These are phyloP conservation scores for Ricordea florida DNA, from an alignment of 92 coral and sea anemone genomes.

Conservation along the genomic window DNA sequence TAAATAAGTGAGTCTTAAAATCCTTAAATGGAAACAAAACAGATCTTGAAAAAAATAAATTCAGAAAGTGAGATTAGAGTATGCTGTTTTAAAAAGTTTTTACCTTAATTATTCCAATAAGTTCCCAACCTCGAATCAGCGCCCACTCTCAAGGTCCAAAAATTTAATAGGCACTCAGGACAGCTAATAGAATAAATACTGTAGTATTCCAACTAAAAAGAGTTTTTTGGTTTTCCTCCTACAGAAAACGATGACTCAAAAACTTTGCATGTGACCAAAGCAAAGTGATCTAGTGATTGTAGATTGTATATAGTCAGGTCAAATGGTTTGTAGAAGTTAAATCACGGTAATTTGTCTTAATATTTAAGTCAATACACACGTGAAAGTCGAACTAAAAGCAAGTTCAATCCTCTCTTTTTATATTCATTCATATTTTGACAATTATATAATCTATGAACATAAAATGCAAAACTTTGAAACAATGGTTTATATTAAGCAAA, in stretches of 20 bases:
- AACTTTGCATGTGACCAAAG: constrained; percentile 6
- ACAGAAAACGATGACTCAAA: constrained; percentile 68
- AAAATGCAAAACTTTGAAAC: neutral
- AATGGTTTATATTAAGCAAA: constrained; percentile 7
- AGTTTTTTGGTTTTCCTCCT: neutral
- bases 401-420: neutral
- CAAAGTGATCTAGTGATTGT: neutral
- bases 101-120: too few relatives aligned
- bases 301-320: constrained; percentile 1
- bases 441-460: neutral
- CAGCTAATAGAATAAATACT: too few relatives aligned
- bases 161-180: too few relatives aligned
- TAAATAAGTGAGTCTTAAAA: too few relatives aligned
- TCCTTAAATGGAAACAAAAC: too few relatives aligned
- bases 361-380: constrained; percentile 10
- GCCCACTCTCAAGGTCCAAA: too few relatives aligned
- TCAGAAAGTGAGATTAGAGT: too few relatives aligned
- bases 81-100: too few relatives aligned
- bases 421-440: constrained; percentile 44
- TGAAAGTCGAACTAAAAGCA: too few relatives aligned
- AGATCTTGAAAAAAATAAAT: too few relatives aligned
- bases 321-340: neutral
- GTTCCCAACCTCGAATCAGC: too few relatives aligned
- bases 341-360: neutral
- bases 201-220: too few relatives aligned